phyloP scores from a whole-genome alignment of 37 sponge, comb jelly and placozoan species.

The Hormiphora californensis region DNA sequence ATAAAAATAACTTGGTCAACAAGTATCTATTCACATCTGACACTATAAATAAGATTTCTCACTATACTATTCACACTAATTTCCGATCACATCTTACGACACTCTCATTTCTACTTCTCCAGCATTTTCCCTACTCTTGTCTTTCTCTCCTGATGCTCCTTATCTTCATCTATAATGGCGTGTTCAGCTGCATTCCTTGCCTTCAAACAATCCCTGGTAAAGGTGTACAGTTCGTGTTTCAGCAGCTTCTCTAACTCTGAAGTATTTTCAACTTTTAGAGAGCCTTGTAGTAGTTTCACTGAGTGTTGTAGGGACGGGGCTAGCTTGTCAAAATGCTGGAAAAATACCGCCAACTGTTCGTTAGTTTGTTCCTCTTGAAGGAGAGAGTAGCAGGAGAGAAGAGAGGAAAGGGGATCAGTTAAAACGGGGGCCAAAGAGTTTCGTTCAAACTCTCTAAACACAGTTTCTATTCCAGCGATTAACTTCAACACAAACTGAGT shows the following conservation, averaged over 20 bases:
- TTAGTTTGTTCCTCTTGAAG: slow-evolving; percentile 43
- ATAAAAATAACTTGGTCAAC: too few species aligned
- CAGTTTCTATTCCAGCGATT: neutral
- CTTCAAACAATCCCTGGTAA: slow-evolving; percentile 7
- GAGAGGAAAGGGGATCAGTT: slow-evolving; percentile 1
- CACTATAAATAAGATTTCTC: too few species aligned
- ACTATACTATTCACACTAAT: too few species aligned
- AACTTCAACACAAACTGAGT: slow-evolving; percentile 2
- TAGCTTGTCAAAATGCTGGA: slow-evolving; percentile 1
- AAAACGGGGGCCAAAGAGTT: neutral
- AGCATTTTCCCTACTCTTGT: too few species aligned
- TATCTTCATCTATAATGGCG: neutral
- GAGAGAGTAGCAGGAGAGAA: neutral
- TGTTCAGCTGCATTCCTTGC: neutral
- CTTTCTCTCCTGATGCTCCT: neutral
- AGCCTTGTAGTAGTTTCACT: neutral
- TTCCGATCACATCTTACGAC: too few species aligned
- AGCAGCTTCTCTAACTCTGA: slow-evolving; percentile 2
- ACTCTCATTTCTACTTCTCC: too few species aligned
- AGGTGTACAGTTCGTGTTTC: neutral
- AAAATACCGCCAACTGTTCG: slow-evolving; percentile 17
- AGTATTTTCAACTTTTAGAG: slow-evolving; percentile 25
- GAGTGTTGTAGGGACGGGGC: neutral
- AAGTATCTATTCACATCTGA: too few species aligned
- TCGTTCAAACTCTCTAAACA: slow-evolving; percentile 3